Percentiles rank a stretch among this genome's conserved stretches.
Evolutionary conservation across 2,797 vertebrate genomes (phyloP).

Genomic region (Cyprinella venusta): DNA sequence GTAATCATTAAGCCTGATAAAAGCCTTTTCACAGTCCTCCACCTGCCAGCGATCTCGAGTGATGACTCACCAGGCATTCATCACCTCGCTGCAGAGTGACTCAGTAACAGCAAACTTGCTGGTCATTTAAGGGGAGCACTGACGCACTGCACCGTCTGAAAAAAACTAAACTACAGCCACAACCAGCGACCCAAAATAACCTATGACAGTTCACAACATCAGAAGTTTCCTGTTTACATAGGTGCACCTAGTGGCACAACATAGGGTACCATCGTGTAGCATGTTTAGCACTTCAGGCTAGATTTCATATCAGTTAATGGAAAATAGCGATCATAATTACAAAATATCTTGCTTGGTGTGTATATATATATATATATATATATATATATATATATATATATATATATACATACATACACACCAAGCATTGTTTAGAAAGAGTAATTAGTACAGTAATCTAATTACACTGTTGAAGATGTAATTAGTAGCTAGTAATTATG

Average conservation of each 20-base stretch:
- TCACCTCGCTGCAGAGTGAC: slow-evolving; percentile 53
- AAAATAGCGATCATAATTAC: too few relatives aligned
- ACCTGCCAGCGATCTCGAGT: slow-evolving; percentile 64
- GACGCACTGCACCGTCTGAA: slow-evolving; percentile 30
- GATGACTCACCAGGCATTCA: slow-evolving; percentile 67
- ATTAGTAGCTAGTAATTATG: too few relatives aligned
- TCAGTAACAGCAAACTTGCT: slow-evolving; percentile 50
- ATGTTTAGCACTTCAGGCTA: not conserved
- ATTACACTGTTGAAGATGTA: too few relatives aligned
- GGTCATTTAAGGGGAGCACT: slow-evolving; percentile 68
- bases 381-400: too few relatives aligned
- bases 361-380: too few relatives aligned
- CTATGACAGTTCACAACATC: not conserved
- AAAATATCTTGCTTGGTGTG: too few relatives aligned
- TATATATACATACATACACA: too few relatives aligned
- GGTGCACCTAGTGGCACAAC: not conserved
- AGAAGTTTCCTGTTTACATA: slow-evolving; percentile 27
- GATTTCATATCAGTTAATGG: not conserved
- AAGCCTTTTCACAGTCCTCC: slow-evolving; percentile 63
- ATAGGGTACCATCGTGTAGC: not conserved
- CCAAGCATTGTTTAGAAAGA: too few relatives aligned
- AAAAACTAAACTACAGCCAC: not conserved
- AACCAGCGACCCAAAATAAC: not conserved
- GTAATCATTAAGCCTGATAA: slow-evolving; percentile 51
- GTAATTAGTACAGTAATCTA: too few relatives aligned